phyloP scores from a whole-genome alignment of 2,797 vertebrate species.

The Intellagama lesueurii region DNA sequence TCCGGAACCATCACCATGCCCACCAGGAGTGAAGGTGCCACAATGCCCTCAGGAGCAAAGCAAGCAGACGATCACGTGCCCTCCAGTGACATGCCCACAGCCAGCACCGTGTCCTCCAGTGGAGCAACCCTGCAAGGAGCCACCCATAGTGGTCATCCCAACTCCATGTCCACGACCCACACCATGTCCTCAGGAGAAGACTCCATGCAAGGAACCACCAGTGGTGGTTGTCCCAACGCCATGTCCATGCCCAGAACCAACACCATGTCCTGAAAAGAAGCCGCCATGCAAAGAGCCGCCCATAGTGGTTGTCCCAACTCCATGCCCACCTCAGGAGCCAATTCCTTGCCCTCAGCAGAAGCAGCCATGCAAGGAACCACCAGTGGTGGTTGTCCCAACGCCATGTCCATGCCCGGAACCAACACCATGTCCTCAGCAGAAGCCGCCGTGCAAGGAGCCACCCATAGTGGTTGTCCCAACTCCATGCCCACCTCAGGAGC shows the following conservation, averaged over 20 bases:
- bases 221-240: background rate
- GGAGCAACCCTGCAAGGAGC: background rate
- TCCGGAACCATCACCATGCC: background rate
- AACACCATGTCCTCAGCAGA: background rate
- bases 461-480: background rate
- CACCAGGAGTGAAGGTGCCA: background rate
- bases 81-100: background rate
- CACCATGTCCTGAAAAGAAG: background rate
- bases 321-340: background rate
- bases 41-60: background rate
- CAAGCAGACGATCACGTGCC: background rate
- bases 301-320: background rate
- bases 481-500: background rate
- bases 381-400: background rate
- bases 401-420: background rate
- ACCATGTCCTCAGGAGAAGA: background rate
- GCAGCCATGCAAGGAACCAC: background rate
- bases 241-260: background rate
- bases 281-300: slow-evolving; percentile 1
- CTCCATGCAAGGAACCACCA: slow-evolving; percentile 4
- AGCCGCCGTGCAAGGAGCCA: background rate
- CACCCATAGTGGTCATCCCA: background rate
- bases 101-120: background rate
- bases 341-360: background rate
- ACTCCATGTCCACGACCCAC: background rate